Percentiles rank a stretch among this genome's conserved stretches.
These are phyloP conservation scores for Tyrannus savana DNA, from an alignment of 2,113 vertebrate genomes.

Conservation along the genomic window DNA sequence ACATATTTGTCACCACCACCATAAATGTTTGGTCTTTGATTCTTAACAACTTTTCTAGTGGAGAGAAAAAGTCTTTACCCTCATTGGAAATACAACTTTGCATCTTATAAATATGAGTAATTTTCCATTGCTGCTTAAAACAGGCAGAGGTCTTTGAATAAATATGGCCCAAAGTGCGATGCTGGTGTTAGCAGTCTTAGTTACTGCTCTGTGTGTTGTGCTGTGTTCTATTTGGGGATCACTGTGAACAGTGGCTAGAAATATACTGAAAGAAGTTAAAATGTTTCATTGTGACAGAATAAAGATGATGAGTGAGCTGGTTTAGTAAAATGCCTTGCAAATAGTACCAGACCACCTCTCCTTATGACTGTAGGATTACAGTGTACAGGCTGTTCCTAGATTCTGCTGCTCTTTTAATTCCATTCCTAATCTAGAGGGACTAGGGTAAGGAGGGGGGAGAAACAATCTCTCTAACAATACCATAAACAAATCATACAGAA, in stretches of 20 bases:
- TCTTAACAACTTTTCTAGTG: not conserved
- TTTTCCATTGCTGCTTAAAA: not conserved
- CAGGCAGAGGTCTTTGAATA: not conserved
- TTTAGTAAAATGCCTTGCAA: not conserved
- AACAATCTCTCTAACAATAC: not conserved
- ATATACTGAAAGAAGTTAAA: not conserved
- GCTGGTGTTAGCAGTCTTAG: not conserved
- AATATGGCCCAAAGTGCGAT: not conserved
- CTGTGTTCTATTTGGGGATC: not conserved
- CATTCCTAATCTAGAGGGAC: not conserved
- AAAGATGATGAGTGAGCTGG: not conserved
- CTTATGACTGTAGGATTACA: not conserved
- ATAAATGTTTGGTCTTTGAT: not conserved
- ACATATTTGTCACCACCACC: not conserved
- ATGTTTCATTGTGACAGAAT: not conserved
- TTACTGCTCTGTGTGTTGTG: not conserved
- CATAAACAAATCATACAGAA: not conserved
- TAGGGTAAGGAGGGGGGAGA: not conserved
- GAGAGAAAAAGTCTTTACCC: not conserved
- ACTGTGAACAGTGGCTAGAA: not conserved
- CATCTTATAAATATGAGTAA: not conserved
- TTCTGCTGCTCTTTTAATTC: not conserved
- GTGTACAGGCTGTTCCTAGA: not conserved
- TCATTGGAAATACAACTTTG: not conserved
- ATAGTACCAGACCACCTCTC: not conserved